Base-by-base conservation (phyloP, 2,797 vertebrate species). In the Toxotes lorentzi region DNA sequence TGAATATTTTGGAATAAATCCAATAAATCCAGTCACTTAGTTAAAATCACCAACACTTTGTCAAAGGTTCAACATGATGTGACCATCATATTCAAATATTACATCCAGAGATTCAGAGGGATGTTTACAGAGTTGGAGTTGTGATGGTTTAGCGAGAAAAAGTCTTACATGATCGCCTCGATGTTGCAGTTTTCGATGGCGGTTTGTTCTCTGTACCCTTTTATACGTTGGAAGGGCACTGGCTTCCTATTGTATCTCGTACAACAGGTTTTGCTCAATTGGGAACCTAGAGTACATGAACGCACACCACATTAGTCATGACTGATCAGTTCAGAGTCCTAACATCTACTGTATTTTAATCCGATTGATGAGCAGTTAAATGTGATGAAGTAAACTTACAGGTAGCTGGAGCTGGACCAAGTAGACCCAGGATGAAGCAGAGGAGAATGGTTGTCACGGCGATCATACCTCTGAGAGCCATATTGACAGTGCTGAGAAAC, bases 81-180 rank as follows among this genome's bases (percentile, higher is more conserved):
- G 32, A 47, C 14, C 9, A 1, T 51, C 7, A 43, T 40, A 45
- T 45, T 73, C 1, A 57, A 16, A 48, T 62, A n/a, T 72, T 10
- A 43, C 2, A 45, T 21, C 24, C 19, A 27, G 32, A 10, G 0
- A 21, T 43, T n/a, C 0, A 13, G 21, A 27, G 23, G 10, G 34
- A 16, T 23, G 32, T 70, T 17, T 34, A 17, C 11, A 14, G 27
- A 58, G 1, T 50, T 82, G 14, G 45, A 70, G 27, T 23, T 27
- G 59, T 58, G 35, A 21, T 17, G 54, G 13, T 54, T 60, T 23
- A 0, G 47, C 19, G 10, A 67, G 21, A 45, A 21, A 59, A 17
- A 72, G 47, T 86, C 94, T 95, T 90, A 96, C 95, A 96, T 94
- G 91, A 96, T 91, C 0, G 95, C 94, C 0, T 91, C 70, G 1